phyloP scores from a whole-genome alignment of 2,113 vertebrate species.

The Zingel zingel region DNA sequence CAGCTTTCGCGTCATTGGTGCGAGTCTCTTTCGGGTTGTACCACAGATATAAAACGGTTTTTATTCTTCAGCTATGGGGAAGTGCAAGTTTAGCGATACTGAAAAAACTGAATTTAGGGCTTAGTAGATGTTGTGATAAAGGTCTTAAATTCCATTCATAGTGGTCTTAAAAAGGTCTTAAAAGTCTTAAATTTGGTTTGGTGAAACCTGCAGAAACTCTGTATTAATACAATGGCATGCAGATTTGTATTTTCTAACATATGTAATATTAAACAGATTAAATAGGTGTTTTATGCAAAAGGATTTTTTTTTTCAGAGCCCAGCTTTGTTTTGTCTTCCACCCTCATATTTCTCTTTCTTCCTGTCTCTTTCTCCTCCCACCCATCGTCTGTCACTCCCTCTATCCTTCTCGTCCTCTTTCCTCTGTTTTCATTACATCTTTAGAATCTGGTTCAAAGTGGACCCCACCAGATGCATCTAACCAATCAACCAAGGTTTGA shows the following conservation, averaged over 20 bases:
- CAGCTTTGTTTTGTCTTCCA: slow-evolving; percentile 25
- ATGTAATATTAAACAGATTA: slow-evolving; percentile 45
- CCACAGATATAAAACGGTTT: no score
- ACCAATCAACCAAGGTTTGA: slow-evolving; percentile 77
- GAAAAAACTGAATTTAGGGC: no score
- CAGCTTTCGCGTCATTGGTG: no score
- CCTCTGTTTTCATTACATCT: slow-evolving; percentile 37
- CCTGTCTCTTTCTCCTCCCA: slow-evolving; percentile 27
- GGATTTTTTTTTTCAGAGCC: background rate
- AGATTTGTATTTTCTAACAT: slow-evolving; percentile 19
- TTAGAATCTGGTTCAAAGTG: slow-evolving; percentile 74
- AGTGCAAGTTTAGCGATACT: no score
- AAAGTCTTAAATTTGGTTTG: no score
- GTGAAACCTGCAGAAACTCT: no score
- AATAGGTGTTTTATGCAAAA: slow-evolving; percentile 27
- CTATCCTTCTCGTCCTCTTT: slow-evolving; percentile 12
- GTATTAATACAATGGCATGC: slow-evolving; percentile 1
- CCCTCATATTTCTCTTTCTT: slow-evolving; percentile 22
- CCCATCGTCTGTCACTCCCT: slow-evolving; percentile 7
- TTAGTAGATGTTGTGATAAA: no score
- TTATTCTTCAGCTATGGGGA: no score
- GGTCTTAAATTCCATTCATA: no score
- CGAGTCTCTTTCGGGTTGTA: no score
- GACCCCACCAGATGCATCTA: slow-evolving; percentile 66
- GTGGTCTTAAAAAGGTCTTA: no score